phyloP scores from a whole-genome alignment of 2,888 invertebrate genomes.

The Baronia brevicornis region DNA sequence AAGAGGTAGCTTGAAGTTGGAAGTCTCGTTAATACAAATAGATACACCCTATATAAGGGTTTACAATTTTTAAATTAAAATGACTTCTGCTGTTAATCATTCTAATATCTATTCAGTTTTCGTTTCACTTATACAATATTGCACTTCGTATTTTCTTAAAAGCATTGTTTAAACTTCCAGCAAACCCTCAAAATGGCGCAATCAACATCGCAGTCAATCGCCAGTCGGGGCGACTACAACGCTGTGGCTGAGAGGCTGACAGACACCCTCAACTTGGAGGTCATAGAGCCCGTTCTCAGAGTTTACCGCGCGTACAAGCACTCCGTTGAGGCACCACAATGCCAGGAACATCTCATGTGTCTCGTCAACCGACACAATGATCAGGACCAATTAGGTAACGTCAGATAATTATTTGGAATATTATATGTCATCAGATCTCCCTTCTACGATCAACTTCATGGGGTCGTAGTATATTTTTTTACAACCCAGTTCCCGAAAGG shows the following conservation, averaged over 20 bases:
- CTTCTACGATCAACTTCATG: no score
- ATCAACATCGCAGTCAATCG: conserved; percentile 78
- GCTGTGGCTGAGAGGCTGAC: conserved; percentile 85
- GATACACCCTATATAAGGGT: no score
- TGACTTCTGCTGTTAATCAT: no score
- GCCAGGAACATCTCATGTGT: conserved; percentile 87
- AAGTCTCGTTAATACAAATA: background rate
- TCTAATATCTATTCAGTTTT: no score
- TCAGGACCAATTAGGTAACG: conserved; percentile 61
- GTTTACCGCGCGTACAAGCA: conserved; percentile 88
- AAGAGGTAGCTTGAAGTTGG: no score
- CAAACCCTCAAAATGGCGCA: conserved; percentile 83
- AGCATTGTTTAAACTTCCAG: conserved; percentile 44
- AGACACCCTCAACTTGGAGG: conserved; percentile 87
- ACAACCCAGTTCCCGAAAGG: no score
- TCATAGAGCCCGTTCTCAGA: conserved; percentile 87
- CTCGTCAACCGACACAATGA: conserved; percentile 81
- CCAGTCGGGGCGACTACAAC: conserved; percentile 78
- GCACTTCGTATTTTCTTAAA: background rate
- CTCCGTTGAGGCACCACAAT: conserved; percentile 79
- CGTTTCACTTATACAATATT: no score
- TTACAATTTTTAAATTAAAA: no score
- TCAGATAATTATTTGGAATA: no score
- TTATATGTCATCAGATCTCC: no score
- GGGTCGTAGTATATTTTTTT: no score